phyloP scores from a whole-genome alignment of 2,113 vertebrate genomes.

The Lophura nycthemera region DNA sequence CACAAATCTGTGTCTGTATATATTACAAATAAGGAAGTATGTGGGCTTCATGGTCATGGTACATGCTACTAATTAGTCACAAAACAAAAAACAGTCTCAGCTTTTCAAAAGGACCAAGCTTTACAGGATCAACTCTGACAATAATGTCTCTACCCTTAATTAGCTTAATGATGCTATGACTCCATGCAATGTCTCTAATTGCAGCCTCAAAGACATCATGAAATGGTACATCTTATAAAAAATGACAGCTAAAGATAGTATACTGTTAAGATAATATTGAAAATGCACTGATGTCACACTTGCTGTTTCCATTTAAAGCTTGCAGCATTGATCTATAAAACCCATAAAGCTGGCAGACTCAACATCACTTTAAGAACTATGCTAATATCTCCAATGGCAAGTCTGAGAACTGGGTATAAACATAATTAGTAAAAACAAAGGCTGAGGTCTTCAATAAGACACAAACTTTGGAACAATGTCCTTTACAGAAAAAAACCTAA shows the following conservation, averaged over 20 bases:
- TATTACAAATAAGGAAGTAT: background rate
- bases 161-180: background rate
- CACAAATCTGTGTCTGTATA: background rate
- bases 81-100: background rate
- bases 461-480: background rate
- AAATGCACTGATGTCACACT: background rate
- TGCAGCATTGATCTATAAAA: background rate
- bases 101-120: background rate
- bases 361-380: background rate
- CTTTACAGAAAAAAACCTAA: background rate
- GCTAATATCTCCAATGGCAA: background rate
- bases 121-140: background rate
- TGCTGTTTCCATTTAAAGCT: background rate
- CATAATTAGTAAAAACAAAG: background rate
- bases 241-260: background rate
- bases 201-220: background rate
- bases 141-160: background rate
- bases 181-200: background rate
- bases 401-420: background rate
- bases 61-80: background rate
- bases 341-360: background rate
- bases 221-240: background rate
- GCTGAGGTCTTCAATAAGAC: background rate
- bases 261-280: background rate
- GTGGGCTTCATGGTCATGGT: background rate